These are phyloP conservation scores for Pseudomyrmex gracilis DNA, from an alignment of 1,140 invertebrate genomes.

Conservation along the genomic window DNA sequence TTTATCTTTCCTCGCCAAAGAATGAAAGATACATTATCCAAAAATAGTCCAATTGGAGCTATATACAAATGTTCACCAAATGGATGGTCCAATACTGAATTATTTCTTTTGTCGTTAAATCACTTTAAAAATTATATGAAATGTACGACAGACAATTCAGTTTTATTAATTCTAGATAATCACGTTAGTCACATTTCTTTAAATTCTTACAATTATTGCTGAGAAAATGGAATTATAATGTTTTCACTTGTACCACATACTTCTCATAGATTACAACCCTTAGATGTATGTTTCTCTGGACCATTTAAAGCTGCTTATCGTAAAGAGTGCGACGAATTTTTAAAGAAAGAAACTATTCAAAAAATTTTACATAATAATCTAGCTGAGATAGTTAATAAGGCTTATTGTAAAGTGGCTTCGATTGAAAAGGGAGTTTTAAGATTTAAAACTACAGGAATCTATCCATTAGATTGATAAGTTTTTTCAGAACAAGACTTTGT, in stretches of 20 bases:
- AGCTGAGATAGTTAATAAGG: not conserved
- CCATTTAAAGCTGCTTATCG: not conserved
- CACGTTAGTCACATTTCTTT: not conserved
- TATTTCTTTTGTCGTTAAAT: not conserved
- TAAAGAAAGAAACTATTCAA: not conserved
- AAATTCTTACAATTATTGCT: not conserved
- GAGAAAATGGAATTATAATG: not conserved
- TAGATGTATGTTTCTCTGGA: not conserved
- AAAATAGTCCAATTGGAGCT: not conserved
- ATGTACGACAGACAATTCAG: not conserved
- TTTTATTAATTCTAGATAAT: not conserved
- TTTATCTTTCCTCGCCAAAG: not conserved
- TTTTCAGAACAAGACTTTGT: not conserved
- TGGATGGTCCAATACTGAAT: not conserved
- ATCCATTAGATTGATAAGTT: not conserved
- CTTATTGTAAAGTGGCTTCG: not conserved
- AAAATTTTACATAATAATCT: not conserved
- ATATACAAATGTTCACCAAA: not conserved
- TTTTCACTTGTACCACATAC: not conserved
- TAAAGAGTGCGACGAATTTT: not conserved
- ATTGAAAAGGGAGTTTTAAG: not conserved
- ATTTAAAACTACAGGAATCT: constrained; percentile 1
- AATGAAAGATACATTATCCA: not conserved
- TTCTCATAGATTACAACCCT: too few relatives aligned
- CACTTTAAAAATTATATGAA: not conserved